phyloP scores from a whole-genome alignment of 92 coral and sea anemone species.

The Porites lobata region DNA sequence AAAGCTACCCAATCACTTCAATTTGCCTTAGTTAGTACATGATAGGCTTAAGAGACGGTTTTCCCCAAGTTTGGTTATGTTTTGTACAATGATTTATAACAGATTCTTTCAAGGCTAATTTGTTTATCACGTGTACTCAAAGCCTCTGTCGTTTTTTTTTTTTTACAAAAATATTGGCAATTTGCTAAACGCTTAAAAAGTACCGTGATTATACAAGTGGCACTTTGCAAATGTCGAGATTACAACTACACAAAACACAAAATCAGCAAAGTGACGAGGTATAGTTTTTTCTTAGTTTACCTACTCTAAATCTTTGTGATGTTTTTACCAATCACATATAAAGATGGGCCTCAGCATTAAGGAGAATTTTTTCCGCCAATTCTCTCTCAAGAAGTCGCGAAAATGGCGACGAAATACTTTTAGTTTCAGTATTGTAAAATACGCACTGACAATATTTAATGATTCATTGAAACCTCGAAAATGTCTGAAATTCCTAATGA shows the following conservation, averaged over 20 bases:
- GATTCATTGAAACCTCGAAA: neutral
- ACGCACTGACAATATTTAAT: neutral
- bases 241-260: neutral
- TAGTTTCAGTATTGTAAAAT: neutral
- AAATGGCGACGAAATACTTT: neutral
- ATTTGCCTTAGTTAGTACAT: too few species aligned
- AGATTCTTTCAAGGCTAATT: neutral
- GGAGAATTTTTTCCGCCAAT: neutral
- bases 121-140: neutral
- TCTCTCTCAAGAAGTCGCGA: neutral
- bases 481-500: neutral
- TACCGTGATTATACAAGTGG: conserved; percentile 15
- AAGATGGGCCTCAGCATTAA: neutral
- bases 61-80: too few species aligned
- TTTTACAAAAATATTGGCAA: conserved; percentile 16
- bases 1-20: too few species aligned
- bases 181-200: conserved; percentile 17
- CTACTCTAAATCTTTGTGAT: neutral
- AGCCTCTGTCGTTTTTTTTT: neutral
- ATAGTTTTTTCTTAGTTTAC: neutral
- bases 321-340: neutral
- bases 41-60: neutral
- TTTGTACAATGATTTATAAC: neutral
- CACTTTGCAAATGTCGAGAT: conserved; percentile 9
- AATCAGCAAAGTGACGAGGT: neutral